These are phyloP conservation scores for Hippocampus guttulatus DNA, from an alignment of 2,113 vertebrate genomes.

Conservation along the genomic window DNA sequence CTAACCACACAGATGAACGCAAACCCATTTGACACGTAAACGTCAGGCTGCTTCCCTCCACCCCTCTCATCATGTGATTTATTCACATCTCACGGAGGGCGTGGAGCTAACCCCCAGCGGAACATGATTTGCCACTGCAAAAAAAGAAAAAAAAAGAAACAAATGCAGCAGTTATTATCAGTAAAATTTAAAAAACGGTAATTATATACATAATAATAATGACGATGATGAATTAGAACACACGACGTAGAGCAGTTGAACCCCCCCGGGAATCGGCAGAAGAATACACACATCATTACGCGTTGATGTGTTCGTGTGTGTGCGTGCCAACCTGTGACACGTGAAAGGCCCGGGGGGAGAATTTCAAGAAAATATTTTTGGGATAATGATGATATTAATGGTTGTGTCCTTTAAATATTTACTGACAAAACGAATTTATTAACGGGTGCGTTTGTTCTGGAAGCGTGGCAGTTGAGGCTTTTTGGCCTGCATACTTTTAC, in stretches of 20 bases:
- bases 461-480: background rate
- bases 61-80: conserved; percentile 3
- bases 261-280: conserved; percentile 54
- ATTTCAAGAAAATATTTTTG: background rate
- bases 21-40: conserved; percentile 1
- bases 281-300: conserved; percentile 17
- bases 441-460: background rate
- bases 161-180: background rate
- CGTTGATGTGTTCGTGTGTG: background rate
- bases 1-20: background rate
- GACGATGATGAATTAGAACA: conserved; percentile 1
- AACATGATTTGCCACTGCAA: background rate
- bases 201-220: conserved; percentile 12
- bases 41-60: background rate
- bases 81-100: background rate
- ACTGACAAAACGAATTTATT: background rate
- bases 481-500: background rate
- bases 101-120: background rate
- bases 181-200: conserved; percentile 6
- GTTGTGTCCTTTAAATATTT: background rate
- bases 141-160: background rate
- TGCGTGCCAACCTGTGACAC: background rate
- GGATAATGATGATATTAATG: background rate
- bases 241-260: conserved; percentile 47
- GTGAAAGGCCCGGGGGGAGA: background rate